A percentile compares a stretch with the other conserved stretches of the same genome.
phyloP scores from a whole-genome alignment of 2,797 vertebrate species.

The Parambassis ranga region DNA sequence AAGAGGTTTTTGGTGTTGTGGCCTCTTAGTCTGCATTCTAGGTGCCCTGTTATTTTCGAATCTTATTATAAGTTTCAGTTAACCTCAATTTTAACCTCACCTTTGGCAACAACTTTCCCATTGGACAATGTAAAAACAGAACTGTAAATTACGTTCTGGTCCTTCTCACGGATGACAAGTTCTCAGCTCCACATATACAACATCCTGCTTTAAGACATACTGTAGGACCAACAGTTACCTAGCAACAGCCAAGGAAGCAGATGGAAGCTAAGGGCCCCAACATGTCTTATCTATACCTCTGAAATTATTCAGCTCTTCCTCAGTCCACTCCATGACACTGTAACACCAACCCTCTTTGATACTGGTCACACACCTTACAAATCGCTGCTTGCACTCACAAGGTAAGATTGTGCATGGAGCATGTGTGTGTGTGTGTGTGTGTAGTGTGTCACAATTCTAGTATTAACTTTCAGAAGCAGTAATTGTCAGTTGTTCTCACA shows the following conservation, averaged over 20 bases:
- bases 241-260: conserved; percentile 40
- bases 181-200: conserved; percentile 26
- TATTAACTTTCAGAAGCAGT: too few species aligned
- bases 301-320: conserved; percentile 15
- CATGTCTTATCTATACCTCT: conserved; percentile 18
- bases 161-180: conserved; percentile 1
- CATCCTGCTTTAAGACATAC: conserved; percentile 17
- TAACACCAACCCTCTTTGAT: background rate
- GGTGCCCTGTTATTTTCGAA: background rate
- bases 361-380: too few species aligned
- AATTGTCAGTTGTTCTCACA: too few species aligned
- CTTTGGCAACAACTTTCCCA: background rate
- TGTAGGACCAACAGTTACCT: conserved; percentile 46
- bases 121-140: background rate
- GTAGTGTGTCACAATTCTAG: too few species aligned
- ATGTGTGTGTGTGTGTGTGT: too few species aligned
- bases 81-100: conserved; percentile 8
- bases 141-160: conserved; percentile 10
- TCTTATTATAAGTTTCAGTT: conserved; percentile 1
- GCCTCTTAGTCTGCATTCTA: background rate
- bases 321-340: background rate
- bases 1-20: too few species aligned
- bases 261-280: conserved; percentile 3
- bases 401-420: too few species aligned
- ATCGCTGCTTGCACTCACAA: too few species aligned